A percentile compares a stretch with the other conserved stretches of the same genome.
These are phyloP conservation scores for Xiphophorus hellerii DNA, from an alignment of 2,113 vertebrate species.

Conservation along the genomic window DNA sequence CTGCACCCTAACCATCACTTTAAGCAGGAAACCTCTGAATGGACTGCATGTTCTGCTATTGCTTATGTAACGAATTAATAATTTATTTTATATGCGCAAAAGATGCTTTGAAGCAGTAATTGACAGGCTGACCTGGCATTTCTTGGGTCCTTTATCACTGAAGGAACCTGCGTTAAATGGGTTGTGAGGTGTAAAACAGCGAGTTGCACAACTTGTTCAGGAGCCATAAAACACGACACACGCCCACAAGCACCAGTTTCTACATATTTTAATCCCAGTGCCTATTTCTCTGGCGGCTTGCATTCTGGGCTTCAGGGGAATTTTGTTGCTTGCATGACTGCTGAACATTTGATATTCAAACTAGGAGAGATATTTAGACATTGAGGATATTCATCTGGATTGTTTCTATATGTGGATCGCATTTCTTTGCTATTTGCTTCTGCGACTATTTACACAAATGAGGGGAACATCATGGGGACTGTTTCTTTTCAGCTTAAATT, in stretches of 20 bases:
- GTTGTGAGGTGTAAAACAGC: not conserved
- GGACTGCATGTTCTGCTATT: constrained; percentile 50
- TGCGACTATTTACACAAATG: constrained; percentile 2
- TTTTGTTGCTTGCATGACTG: not conserved
- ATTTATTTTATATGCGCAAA: constrained; percentile 66
- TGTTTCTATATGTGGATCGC: not conserved
- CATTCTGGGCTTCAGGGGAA: constrained; percentile 10
- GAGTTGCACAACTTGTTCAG: constrained; percentile 15
- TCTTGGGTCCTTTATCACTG: not conserved
- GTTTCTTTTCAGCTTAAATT: not conserved
- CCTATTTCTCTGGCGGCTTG: not conserved
- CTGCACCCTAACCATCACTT: not conserved
- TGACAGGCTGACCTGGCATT: constrained; percentile 12
- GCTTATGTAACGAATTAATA: constrained; percentile 73
- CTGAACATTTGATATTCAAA: constrained; percentile 31
- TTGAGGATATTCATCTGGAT: not conserved
- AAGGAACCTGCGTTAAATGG: not conserved
- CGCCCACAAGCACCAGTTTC: constrained; percentile 12
- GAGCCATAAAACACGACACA: constrained; percentile 19
- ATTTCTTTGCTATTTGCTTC: constrained; percentile 1
- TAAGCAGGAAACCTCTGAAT: constrained; percentile 20
- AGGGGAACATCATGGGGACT: not conserved
- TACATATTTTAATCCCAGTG: constrained; percentile 8
- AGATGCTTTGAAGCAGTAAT: constrained; percentile 35
- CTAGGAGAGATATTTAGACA: not conserved